phyloP scores from a whole-genome alignment of 2,797 vertebrate species.

The Picus viridis region DNA sequence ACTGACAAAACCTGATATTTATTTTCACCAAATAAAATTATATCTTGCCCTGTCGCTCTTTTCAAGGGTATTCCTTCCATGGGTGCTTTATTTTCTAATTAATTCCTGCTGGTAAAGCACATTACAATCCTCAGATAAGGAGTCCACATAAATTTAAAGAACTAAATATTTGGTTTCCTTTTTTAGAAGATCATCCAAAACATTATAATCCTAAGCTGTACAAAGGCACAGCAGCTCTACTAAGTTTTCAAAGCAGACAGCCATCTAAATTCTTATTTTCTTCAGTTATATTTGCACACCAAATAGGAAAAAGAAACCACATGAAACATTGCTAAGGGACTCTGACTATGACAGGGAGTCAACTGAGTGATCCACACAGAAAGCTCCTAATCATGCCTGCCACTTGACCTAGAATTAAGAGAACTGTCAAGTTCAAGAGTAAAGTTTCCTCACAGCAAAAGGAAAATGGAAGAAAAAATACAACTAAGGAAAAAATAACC shows the following conservation, averaged over 20 bases:
- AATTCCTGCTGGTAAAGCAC: not conserved
- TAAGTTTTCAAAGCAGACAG: not conserved
- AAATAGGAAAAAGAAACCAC: constrained; percentile 12
- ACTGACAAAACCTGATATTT: not conserved
- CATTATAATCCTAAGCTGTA: not conserved
- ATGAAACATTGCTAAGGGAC: not conserved
- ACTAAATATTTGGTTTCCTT: not conserved
- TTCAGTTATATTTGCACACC: not conserved
- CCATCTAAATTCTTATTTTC: not conserved
- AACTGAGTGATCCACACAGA: not conserved
- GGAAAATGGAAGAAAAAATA: not conserved
- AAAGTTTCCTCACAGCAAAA: not conserved
- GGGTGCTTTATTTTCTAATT: not conserved
- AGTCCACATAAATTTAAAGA: not conserved
- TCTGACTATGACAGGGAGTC: constrained; percentile 9
- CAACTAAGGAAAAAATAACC: rapidly evolving
- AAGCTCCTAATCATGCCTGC: constrained; percentile 18
- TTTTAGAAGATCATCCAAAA: not conserved
- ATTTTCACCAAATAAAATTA: not conserved
- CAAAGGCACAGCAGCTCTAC: not conserved
- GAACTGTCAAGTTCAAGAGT: constrained; percentile 44
- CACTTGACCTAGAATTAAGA: constrained; percentile 64
- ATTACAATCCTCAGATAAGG: not conserved
- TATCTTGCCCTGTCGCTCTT: not conserved
- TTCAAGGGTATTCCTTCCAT: not conserved